These are phyloP conservation scores for Smutsia temminckii DNA, from an alignment of 2,797 vertebrate species.

Conservation along the genomic window DNA sequence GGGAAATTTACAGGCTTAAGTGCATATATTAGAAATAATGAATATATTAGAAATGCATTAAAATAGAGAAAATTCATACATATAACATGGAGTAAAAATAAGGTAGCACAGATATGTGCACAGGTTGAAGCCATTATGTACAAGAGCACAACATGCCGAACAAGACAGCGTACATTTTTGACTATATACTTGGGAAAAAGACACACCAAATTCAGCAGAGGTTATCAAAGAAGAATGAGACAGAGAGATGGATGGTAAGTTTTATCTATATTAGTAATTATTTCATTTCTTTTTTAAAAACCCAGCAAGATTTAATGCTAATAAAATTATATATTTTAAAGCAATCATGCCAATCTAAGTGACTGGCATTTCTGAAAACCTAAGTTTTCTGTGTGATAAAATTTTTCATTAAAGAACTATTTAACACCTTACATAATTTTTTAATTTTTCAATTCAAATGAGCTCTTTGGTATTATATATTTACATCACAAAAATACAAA, in stretches of 20 bases:
- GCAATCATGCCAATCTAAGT: neutral
- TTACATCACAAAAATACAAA: neutral
- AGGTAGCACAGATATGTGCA: accelerated
- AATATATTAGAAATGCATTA: neutral
- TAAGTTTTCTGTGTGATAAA: neutral
- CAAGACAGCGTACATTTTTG: accelerated
- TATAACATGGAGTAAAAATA: accelerated
- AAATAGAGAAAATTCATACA: no score
- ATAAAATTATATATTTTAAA: neutral
- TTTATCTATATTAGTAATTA: neutral
- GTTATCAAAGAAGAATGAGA: neutral
- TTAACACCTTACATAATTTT: neutral
- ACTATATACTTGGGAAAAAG: accelerated
- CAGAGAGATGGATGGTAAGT: no score
- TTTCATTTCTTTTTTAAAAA: neutral
- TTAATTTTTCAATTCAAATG: neutral
- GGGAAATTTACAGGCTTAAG: neutral
- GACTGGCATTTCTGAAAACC: neutral
- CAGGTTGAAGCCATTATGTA: accelerated
- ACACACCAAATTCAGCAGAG: accelerated
- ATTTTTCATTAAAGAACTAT: neutral
- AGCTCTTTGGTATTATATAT: neutral
- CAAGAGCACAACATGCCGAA: accelerated
- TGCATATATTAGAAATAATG: neutral
- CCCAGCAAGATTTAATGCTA: neutral